Evolutionary conservation across 2,888 invertebrate genomes (phyloP).

Genomic region (Operophtera brumata): DNA sequence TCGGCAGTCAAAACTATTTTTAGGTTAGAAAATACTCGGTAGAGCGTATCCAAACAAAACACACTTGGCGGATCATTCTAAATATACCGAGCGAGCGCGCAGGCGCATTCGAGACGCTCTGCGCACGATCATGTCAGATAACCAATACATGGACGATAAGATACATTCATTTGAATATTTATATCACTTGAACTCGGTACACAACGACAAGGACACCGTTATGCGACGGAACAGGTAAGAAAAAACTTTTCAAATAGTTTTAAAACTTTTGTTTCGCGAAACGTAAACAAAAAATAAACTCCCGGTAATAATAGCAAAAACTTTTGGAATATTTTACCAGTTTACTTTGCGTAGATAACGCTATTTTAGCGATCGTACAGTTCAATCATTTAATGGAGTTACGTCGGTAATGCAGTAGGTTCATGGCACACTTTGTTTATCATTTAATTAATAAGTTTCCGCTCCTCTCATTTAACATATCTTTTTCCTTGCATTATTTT

Average conservation of each 20-base stretch:
- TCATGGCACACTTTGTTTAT: conserved; percentile 47
- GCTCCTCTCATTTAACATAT: conserved; percentile 12
- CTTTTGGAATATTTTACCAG: conserved; percentile 57
- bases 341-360: conserved; percentile 53
- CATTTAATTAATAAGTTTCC: conserved; percentile 26
- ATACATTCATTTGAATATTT: conserved; percentile 59
- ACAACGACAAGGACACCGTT: conserved; percentile 52
- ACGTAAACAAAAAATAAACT: conserved; percentile 45
- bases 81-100: conserved; percentile 73
- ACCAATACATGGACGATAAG: conserved; percentile 66
- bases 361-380: conserved; percentile 38
- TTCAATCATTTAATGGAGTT: conserved; percentile 37
- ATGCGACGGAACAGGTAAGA: conserved; percentile 74
- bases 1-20: conserved; percentile 43
- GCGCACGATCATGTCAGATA: conserved; percentile 60
- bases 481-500: conserved; percentile 34
- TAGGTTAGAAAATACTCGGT: conserved; percentile 45
- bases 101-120: conserved; percentile 60
- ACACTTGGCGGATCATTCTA: conserved; percentile 72
- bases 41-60: conserved; percentile 56
- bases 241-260: conserved; percentile 49
- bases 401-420: conserved; percentile 39
- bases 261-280: conserved; percentile 44
- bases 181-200: conserved; percentile 48
- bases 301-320: conserved; percentile 53